Conservation (phyloP, 2,888 invertebrate species). For the Gymnoscelis rufifasciata region DNA sequence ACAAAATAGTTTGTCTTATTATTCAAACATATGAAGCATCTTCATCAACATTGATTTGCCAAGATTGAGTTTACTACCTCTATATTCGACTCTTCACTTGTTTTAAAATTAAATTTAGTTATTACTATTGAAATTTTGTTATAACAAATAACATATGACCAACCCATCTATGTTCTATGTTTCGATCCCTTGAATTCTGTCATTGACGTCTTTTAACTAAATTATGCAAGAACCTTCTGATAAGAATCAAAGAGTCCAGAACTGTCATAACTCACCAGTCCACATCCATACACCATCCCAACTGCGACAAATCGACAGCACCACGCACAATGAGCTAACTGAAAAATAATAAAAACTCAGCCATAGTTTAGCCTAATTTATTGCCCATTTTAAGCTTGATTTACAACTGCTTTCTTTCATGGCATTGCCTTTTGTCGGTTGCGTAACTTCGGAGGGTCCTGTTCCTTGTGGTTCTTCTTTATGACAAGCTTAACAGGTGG, state of each 20-base stretch:
- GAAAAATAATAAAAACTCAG: conserved; percentile 48
- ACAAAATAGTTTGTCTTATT: no score
- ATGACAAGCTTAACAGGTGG: conserved; percentile 9
- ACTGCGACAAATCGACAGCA: conserved; percentile 44
- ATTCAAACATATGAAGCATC: no score
- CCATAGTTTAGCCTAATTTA: conserved; percentile 66
- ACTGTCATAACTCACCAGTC: background rate
- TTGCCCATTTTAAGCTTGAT: conserved; percentile 48
- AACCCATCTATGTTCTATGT: no score
- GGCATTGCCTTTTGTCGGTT: conserved; percentile 27
- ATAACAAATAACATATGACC: no score
- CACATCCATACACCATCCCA: conserved; percentile 18
- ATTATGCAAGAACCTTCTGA: no score
- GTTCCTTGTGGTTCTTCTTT: conserved; percentile 12
- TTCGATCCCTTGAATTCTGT: no score
- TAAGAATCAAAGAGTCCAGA: background rate
- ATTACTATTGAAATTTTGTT: no score
- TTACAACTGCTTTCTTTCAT: conserved; percentile 39
- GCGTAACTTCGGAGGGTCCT: conserved; percentile 19
- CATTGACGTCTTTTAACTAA: no score
- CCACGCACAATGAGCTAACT: conserved; percentile 30
- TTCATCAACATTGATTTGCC: no score
- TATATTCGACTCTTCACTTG: no score
- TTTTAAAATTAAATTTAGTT: no score
- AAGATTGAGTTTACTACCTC: no score